Evolutionary conservation across 2,797 vertebrate species (phyloP), one percentile per base, ranked within the genome.

Genomic region (Acanthurus tractus): DNA sequence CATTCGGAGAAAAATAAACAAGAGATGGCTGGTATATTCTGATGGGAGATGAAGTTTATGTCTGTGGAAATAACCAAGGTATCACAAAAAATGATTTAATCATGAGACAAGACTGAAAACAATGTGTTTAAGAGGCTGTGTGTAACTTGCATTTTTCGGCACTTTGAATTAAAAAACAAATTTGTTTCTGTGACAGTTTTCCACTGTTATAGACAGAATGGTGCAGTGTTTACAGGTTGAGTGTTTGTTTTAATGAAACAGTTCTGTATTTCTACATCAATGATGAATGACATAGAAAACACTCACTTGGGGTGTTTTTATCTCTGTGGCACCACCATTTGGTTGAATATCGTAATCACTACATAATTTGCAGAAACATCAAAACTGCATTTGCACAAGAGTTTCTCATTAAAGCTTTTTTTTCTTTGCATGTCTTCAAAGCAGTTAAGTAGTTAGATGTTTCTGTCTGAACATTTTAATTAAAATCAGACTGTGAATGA

Each of bases 291-390:
- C 8, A n/a, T 13, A 65, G 61, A 62, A 72, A 66, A 49, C 6
- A 23, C 34, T 13, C 29, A 34, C 10, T 46, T 3, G 0, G 29
- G 11, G 12, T 3, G 23, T 40, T 67, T 29, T 53, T 15, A 4
- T 4, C 44, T 15, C 18, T 79, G 52, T 78, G 45, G 68, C 58
- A 11, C 68, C 66, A 74, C 46, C 70, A 17, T 70, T 23, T 70
- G 69, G 74, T 34, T 62, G 20, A 68, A 64, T 15, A 29, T n/a
- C 15, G 44, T 11, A 65, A 52, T 54, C 8, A 8, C 14, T 14
- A 55, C 20, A 58, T 1, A 63, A 2, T 66, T 65, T 62, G 12
- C 20, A 58, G 49, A 17, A 25, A 17, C 61, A 44, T 13, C 6
- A 59, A 63, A 76, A 48, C 17, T 56, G 44, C 44, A 63, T 40